These are phyloP conservation scores for Coenonympha arcania DNA, from an alignment of 2,888 invertebrate species.

Conservation along the genomic window DNA sequence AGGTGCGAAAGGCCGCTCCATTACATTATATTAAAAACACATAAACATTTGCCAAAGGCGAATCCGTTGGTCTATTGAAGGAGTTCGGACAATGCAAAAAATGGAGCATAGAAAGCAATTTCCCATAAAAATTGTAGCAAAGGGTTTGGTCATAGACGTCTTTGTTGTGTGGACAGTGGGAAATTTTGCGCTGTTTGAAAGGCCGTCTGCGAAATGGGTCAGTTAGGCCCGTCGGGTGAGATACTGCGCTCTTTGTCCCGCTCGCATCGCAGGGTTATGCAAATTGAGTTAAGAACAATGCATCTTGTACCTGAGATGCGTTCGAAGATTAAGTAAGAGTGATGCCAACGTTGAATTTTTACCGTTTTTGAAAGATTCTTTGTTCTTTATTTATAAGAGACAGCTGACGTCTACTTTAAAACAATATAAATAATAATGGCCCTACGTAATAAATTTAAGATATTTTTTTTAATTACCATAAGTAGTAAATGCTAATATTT, in stretches of 20 bases:
- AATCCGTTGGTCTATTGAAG: slow-evolving; percentile 50
- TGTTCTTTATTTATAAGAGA: slow-evolving; percentile 6
- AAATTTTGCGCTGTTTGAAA: slow-evolving; percentile 59
- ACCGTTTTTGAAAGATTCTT: slow-evolving; percentile 14
- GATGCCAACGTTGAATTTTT: slow-evolving; percentile 21
- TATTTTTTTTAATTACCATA: not conserved
- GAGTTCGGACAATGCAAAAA: slow-evolving; percentile 69
- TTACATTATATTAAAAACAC: slow-evolving; percentile 60
- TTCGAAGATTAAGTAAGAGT: slow-evolving; percentile 30
- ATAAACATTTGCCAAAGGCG: slow-evolving; percentile 64
- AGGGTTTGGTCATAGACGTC: slow-evolving; percentile 57
- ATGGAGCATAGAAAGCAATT: slow-evolving; percentile 65
- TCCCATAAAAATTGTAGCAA: slow-evolving; percentile 68
- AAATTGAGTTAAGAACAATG: slow-evolving; percentile 55
- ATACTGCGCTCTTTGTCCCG: slow-evolving; percentile 48
- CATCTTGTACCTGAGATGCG: slow-evolving; percentile 39
- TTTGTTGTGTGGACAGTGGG: slow-evolving; percentile 67
- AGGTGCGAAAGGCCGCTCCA: slow-evolving; percentile 43
- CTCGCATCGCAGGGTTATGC: slow-evolving; percentile 60
- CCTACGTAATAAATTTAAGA: not conserved
- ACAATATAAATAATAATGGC: not conserved
- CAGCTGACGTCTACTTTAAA: not conserved
- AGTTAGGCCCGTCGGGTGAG: slow-evolving; percentile 49
- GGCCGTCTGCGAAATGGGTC: slow-evolving; percentile 59
- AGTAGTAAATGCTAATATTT: not conserved